Evolutionary conservation across 2,797 vertebrate species (phyloP), one percentile per base, ranked within the genome.

Genomic region (Malacoctenus gilli): DNA sequence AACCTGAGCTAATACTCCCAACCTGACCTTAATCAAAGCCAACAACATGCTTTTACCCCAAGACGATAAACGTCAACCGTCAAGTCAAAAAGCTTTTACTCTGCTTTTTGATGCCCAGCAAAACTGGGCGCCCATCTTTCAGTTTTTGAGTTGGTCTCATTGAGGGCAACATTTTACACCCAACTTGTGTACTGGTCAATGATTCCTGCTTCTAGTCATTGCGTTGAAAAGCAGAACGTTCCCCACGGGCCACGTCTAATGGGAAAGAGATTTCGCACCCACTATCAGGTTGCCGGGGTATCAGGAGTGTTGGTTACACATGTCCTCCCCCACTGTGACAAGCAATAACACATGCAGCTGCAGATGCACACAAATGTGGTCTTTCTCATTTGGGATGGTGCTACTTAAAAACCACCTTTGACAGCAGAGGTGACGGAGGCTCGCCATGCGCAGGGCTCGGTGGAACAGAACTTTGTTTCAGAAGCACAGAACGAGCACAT

Each of bases 391-490:
- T 55, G 46, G 68, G 67, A 60, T 56, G 5, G 35, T 32, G 38
- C 46, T 34, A 42, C 60, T 68, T 75, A 59, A 79, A 80, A 84
- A 79, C 77, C 64, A 42, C 66, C 50, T 68, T 54, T 82, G 75
- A 79, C 80, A 75, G 73, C 56, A 1, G 72, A 70, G 74, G 68
- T 77, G 74, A 75, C 52, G 14, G 49, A 59, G 44, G 59, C 57
- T 63, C 18, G 72, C 68, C 63, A 53, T 44, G 16, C 8, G 43
- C 61, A 40, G 23, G 62, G 41, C 60, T 34, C 4, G 11, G 53
- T 72, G 65, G 65, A 85, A 85, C 80, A 75, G 76, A 83, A 71
- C 85, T 81, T 81, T 66, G 82, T 77, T 87, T 86, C 75, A 86
- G 81, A 80, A 68, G 80, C 61, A 56, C 68, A 48, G 63, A 70